Conservation (phyloP, 2,888 invertebrate species). For the Cantharis flavilabris region DNA sequence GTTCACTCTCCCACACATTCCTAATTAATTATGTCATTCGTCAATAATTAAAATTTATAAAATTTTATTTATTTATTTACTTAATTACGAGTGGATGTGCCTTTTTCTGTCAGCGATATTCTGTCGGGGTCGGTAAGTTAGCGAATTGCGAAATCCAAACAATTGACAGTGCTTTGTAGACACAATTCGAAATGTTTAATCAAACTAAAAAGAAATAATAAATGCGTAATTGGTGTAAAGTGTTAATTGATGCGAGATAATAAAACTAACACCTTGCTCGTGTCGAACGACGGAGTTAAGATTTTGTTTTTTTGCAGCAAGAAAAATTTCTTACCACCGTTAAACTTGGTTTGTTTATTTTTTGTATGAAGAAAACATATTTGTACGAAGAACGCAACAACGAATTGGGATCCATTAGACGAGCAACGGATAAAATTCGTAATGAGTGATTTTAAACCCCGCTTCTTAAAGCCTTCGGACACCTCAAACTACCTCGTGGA, state of each 20-base stretch:
- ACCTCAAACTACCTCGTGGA: slow-evolving; percentile 51
- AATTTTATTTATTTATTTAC: background rate
- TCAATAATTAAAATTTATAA: background rate
- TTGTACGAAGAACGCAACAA: background rate
- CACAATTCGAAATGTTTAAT: background rate
- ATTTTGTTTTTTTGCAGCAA: background rate
- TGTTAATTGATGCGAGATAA: background rate
- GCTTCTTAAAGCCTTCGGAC: slow-evolving; percentile 52
- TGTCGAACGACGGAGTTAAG: background rate
- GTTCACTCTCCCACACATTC: background rate
- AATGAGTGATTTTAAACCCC: slow-evolving; percentile 55
- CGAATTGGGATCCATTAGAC: background rate
- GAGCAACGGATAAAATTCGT: slow-evolving; percentile 17
- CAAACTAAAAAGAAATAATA: background rate
- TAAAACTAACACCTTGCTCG: background rate
- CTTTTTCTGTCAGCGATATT: background rate
- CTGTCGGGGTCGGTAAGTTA: background rate
- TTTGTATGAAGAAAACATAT: background rate
- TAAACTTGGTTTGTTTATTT: background rate
- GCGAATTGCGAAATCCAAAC: background rate
- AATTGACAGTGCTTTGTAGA: background rate
- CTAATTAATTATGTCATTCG: background rate
- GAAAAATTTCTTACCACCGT: background rate
- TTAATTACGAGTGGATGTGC: background rate
- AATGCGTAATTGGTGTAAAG: background rate